Evolutionary conservation across 2,797 vertebrate species (phyloP).

Genomic region (Meda fulgida): DNA sequence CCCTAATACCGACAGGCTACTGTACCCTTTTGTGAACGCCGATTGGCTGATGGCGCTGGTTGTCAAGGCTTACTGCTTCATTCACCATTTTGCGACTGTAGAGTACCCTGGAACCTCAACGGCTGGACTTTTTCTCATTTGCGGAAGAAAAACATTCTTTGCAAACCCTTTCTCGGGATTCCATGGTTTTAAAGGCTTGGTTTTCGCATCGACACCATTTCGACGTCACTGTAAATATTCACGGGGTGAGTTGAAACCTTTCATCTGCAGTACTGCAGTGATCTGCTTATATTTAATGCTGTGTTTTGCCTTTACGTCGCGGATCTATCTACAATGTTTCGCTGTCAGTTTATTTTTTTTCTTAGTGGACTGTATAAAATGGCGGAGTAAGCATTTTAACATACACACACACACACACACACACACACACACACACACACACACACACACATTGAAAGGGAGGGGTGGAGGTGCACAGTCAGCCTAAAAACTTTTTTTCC

Average conservation of each 20-base stretch:
- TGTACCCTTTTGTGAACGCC: slow-evolving; percentile 76
- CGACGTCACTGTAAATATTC: slow-evolving; percentile 52
- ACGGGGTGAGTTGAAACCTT: slow-evolving; percentile 73
- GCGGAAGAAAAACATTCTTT: slow-evolving; percentile 69
- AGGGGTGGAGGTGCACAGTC: slow-evolving; percentile 73
- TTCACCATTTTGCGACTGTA: slow-evolving; percentile 98
- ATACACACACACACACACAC: slow-evolving; percentile 34
- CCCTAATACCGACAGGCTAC: slow-evolving; percentile 75
- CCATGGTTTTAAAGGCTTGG: slow-evolving; percentile 60
- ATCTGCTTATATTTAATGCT: slow-evolving; percentile 65
- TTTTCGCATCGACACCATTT: slow-evolving; percentile 46
- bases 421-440: slow-evolving; percentile 41
- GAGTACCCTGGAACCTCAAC: slow-evolving; percentile 84
- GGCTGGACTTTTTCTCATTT: slow-evolving; percentile 77
- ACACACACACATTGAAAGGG: slow-evolving; percentile 63
- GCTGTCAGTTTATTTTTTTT: slow-evolving; percentile 7
- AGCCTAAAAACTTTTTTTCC: slow-evolving; percentile 79
- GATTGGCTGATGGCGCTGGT: slow-evolving; percentile 85
- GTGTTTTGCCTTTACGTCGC: slow-evolving; percentile 63
- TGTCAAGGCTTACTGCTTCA: slow-evolving; percentile 93
- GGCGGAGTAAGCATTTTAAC: slow-evolving; percentile 43
- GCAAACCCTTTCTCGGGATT: slow-evolving; percentile 66
- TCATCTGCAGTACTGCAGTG: slow-evolving; percentile 77
- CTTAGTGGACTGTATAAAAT: slow-evolving; percentile 30
- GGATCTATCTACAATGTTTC: slow-evolving; percentile 51